Evolutionary conservation across 2,888 invertebrate genomes (phyloP).

Genomic region (Drosophila leonis): DNA sequence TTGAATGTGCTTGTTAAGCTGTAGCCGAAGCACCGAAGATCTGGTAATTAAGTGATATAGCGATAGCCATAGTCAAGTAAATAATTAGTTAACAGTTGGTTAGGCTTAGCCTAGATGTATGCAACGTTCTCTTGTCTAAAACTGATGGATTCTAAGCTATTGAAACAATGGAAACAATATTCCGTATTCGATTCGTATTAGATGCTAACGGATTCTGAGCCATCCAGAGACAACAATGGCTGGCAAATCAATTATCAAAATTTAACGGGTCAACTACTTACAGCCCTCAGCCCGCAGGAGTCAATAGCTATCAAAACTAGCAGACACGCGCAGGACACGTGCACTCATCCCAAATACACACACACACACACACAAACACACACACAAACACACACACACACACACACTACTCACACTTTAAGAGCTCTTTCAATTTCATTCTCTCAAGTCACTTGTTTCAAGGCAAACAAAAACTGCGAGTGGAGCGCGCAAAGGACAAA

Average conservation of each 20-base stretch:
- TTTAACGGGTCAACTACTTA: slow-evolving; percentile 68
- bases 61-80: slow-evolving; percentile 12
- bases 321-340: slow-evolving; percentile 71
- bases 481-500: slow-evolving; percentile 39
- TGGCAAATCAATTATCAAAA: slow-evolving; percentile 67
- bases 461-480: slow-evolving; percentile 62
- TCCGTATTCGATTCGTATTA: background rate
- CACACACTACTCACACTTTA: slow-evolving; percentile 19
- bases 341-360: slow-evolving; percentile 41
- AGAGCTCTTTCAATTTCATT: slow-evolving; percentile 49
- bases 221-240: slow-evolving; percentile 25
- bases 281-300: slow-evolving; percentile 38
- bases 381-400: slow-evolving; percentile 18
- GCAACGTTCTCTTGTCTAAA: slow-evolving; percentile 9
- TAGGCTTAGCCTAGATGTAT: slow-evolving; percentile 13
- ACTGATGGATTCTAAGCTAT: background rate
- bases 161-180: background rate
- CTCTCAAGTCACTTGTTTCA: slow-evolving; percentile 72
- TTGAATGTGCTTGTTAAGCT: slow-evolving; percentile 22
- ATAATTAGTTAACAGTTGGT: slow-evolving; percentile 24
- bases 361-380: slow-evolving; percentile 1
- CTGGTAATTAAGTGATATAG: slow-evolving; percentile 45
- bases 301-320: slow-evolving; percentile 74
- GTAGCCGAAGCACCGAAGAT: slow-evolving; percentile 5
- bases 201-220: background rate